These are phyloP conservation scores for Halichoerus grypus DNA, from an alignment of 2,113 vertebrate genomes.

Conservation along the genomic window DNA sequence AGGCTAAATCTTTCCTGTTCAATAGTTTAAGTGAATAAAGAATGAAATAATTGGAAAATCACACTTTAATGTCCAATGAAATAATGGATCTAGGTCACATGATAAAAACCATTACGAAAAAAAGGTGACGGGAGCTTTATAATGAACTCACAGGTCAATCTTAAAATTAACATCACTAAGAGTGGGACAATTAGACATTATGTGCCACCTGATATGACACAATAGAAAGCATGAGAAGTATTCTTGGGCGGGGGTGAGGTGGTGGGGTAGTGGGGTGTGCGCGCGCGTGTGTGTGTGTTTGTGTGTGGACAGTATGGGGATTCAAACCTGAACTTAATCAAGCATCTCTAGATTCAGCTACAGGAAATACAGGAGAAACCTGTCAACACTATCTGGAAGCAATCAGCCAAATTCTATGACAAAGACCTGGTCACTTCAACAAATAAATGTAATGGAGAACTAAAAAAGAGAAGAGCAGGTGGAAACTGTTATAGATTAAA, in stretches of 20 bases:
- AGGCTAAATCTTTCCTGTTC: background rate
- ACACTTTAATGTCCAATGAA: background rate
- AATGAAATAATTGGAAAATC: slow-evolving; percentile 11
- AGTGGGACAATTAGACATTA: background rate
- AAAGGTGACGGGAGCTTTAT: background rate
- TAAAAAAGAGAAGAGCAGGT: background rate
- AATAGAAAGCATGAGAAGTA: background rate
- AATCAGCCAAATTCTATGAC: background rate
- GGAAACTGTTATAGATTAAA: background rate
- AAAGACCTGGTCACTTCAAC: slow-evolving; percentile 7
- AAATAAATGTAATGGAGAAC: background rate
- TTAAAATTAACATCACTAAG: slow-evolving; percentile 34
- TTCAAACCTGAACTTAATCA: slow-evolving; percentile 38
- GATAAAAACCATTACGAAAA: slow-evolving; percentile 43
- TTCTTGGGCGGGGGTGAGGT: background rate
- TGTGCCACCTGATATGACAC: background rate
- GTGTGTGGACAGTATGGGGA: background rate
- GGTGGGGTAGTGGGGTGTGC: background rate
- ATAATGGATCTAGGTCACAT: background rate
- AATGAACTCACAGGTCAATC: background rate
- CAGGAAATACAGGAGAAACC: background rate
- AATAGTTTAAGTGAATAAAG: background rate
- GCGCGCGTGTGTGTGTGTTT: background rate
- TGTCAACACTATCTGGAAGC: background rate
- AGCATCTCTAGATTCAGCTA: background rate